phyloP scores from a whole-genome alignment of 2,113 vertebrate genomes.

The Motacilla tschutschensis region DNA sequence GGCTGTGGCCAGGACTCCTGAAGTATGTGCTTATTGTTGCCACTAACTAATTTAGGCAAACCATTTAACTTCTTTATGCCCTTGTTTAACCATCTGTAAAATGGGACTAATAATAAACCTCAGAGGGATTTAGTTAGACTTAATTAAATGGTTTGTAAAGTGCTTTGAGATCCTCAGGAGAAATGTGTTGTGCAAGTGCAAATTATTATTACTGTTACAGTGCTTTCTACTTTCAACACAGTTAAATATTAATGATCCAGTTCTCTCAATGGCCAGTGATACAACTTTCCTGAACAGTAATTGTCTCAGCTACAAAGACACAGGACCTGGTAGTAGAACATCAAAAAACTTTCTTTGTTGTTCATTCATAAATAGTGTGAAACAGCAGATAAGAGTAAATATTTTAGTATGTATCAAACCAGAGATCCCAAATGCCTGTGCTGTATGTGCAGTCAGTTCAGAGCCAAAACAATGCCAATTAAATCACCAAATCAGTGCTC shows the following conservation, averaged over 20 bases:
- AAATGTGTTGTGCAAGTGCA: constrained; percentile 60
- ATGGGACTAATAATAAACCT: constrained; percentile 61
- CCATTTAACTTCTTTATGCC: constrained; percentile 64
- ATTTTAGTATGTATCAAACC: background rate
- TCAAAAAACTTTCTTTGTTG: background rate
- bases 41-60: constrained; percentile 55
- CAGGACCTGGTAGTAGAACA: background rate
- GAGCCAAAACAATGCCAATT: background rate
- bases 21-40: constrained; percentile 18
- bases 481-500: background rate
- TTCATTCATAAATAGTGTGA: background rate
- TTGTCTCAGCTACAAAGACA: background rate
- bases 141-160: constrained; percentile 67
- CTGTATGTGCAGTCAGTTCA: background rate
- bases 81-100: constrained; percentile 66
- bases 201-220: constrained; percentile 61
- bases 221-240: constrained; percentile 53
- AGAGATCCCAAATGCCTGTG: background rate
- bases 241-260: constrained; percentile 65
- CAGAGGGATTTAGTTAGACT: constrained; percentile 56
- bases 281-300: constrained; percentile 4
- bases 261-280: background rate
- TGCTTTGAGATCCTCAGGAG: constrained; percentile 63
- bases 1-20: background rate
- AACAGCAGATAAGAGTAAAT: background rate